A percentile compares a stretch with the other conserved stretches of the same genome.
Evolutionary conservation across 2,888 invertebrate species (phyloP).

Genomic region (Cheilosia scutellata): DNA sequence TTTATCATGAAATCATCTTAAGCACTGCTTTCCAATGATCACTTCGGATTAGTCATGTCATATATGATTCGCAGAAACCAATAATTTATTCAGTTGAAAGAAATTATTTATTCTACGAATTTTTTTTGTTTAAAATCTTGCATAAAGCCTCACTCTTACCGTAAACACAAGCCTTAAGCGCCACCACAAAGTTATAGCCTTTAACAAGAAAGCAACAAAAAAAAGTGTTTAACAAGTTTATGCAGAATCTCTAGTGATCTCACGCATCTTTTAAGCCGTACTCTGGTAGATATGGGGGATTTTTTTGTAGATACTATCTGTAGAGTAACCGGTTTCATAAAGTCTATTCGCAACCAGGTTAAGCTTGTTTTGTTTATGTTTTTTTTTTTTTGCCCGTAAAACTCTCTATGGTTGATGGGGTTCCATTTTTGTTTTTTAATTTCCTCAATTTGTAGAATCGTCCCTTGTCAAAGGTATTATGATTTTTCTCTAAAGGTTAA

Average conservation of each 20-base stretch:
- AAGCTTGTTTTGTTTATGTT: constrained; percentile 7
- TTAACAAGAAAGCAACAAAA: background rate
- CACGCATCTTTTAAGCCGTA: background rate
- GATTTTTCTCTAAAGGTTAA: constrained; percentile 5
- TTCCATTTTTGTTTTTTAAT: background rate
- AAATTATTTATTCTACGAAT: no score
- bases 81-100: no score
- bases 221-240: background rate
- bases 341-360: constrained; percentile 23
- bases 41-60: no score
- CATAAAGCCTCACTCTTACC: no score
- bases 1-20: no score
- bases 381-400: background rate
- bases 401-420: background rate
- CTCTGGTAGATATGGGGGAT: background rate
- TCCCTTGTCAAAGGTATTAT: background rate
- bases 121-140: no score
- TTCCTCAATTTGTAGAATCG: background rate
- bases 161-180: background rate
- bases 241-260: constrained; percentile 2
- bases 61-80: no score
- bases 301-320: background rate
- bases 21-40: no score
- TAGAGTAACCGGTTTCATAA: constrained; percentile 4
- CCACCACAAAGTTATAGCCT: background rate